A percentile compares a stretch with the other conserved stretches of the same genome.
Conservation (phyloP, 2,797 vertebrate species). For the Bradypodion ventrale region DNA sequence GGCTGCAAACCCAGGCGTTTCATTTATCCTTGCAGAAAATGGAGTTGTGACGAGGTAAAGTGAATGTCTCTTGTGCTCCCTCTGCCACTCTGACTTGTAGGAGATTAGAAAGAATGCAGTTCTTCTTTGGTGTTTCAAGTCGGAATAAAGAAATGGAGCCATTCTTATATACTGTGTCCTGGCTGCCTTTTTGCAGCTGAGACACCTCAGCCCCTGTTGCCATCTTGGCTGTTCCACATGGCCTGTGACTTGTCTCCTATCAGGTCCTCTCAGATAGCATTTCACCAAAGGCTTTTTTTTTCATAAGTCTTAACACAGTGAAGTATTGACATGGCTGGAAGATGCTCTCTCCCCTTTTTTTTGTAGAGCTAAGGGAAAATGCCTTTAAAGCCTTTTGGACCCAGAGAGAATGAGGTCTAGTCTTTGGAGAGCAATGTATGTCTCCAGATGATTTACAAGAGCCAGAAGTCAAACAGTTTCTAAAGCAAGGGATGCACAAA, state of each 20-base stretch:
- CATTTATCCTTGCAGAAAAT: constrained; percentile 89
- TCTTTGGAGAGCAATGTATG: too few species aligned
- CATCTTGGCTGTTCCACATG: neutral
- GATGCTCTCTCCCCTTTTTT: neutral
- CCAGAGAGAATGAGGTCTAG: too few species aligned
- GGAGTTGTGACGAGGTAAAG: constrained; percentile 89
- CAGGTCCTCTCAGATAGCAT: neutral
- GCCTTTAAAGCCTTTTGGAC: neutral
- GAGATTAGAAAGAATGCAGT: fast-evolving
- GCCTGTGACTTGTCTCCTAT: neutral
- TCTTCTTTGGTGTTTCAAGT: neutral
- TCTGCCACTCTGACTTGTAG: neutral
- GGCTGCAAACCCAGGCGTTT: constrained; percentile 85
- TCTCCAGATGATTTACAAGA: neutral
- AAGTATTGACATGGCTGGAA: neutral
- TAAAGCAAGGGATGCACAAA: neutral
- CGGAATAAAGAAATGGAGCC: neutral
- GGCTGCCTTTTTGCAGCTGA: neutral
- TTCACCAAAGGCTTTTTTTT: neutral
- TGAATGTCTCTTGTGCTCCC: neutral
- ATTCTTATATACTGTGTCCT: neutral
- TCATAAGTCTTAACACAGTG: neutral
- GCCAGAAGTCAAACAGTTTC: neutral
- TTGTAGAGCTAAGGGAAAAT: neutral
- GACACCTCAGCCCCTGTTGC: neutral